phyloP scores from a whole-genome alignment of 2,797 vertebrate species.

The Trichosurus vulpecula region DNA sequence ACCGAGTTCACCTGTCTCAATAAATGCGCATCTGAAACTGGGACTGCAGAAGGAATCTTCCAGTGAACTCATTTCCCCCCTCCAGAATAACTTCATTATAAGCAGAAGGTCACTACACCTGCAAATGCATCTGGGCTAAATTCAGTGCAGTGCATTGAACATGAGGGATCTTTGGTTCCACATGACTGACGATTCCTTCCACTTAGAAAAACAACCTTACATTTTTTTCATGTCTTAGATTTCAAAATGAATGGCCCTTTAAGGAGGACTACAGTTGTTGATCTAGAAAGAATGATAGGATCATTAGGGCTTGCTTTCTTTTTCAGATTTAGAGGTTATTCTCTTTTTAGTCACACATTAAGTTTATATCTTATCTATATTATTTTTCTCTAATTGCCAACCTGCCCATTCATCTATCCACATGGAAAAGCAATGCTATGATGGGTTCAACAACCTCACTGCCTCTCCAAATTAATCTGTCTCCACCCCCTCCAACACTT shows the following conservation, averaged over 20 bases:
- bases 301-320: not conserved
- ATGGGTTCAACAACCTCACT: not conserved
- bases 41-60: not conserved
- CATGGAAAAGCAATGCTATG: not conserved
- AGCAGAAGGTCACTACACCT: constrained; percentile 58
- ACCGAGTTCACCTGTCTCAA: not conserved
- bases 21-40: constrained; percentile 19
- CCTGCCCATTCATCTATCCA: not conserved
- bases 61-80: not conserved
- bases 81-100: constrained; percentile 40
- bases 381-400: not conserved
- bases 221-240: constrained; percentile 11
- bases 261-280: not conserved
- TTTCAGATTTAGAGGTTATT: constrained; percentile 32
- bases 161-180: constrained; percentile 18
- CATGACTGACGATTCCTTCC: constrained; percentile 52
- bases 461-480: not conserved
- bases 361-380: not conserved
- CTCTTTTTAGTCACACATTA: not conserved
- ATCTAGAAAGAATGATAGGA: not conserved
- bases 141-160: not conserved
- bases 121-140: constrained; percentile 29
- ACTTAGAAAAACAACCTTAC: constrained; percentile 58
- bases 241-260: constrained; percentile 48
- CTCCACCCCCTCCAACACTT: not conserved